Evolutionary conservation across 2,797 vertebrate genomes (phyloP).

Genomic region (Sebastes vulpes): DNA sequence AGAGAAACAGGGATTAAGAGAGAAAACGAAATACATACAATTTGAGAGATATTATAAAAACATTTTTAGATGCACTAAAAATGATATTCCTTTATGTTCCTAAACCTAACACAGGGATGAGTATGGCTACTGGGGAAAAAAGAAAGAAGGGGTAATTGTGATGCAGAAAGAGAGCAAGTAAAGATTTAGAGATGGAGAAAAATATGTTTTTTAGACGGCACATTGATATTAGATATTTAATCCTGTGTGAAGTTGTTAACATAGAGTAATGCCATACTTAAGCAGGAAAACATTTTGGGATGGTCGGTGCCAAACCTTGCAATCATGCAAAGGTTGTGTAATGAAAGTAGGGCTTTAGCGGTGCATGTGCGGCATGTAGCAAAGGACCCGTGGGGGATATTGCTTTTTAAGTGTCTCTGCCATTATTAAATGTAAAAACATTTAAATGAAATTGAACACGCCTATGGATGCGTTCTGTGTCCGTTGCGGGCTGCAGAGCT

Average conservation of each 20-base stretch:
- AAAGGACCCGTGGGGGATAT: not conserved
- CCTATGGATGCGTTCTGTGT: not conserved
- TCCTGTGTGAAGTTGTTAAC: slow-evolving; percentile 75
- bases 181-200: slow-evolving; percentile 20
- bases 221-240: slow-evolving; percentile 80
- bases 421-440: not conserved
- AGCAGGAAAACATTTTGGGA: slow-evolving; percentile 74
- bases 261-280: slow-evolving; percentile 78
- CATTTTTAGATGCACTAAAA: not conserved
- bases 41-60: not conserved
- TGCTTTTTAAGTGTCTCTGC: slow-evolving; percentile 15
- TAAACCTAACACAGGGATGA: not conserved
- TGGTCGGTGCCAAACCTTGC: slow-evolving; percentile 59
- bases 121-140: not conserved
- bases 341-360: slow-evolving; percentile 69
- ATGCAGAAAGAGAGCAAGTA: slow-evolving; percentile 24
- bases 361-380: slow-evolving; percentile 25
- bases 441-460: not conserved
- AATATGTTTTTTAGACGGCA: slow-evolving; percentile 49
- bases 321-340: slow-evolving; percentile 75
- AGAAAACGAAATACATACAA: not conserved
- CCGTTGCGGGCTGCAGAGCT: slow-evolving; percentile 5
- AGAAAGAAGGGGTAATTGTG: not conserved
- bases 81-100: not conserved
- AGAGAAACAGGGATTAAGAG: not conserved